Conservation (phyloP, 2,113 vertebrate species). For the Xiphophorus couchianus region DNA sequence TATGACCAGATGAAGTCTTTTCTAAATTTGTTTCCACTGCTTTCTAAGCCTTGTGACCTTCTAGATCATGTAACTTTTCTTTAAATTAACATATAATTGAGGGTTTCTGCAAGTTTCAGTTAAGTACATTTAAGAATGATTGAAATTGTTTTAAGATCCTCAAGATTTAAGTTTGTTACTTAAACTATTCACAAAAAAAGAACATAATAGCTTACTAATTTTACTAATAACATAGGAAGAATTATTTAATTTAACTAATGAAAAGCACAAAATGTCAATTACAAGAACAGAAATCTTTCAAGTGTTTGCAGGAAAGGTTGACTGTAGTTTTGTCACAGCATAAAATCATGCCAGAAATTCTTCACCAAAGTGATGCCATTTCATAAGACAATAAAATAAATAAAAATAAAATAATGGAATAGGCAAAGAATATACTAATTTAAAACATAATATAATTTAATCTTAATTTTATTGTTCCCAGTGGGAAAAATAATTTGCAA, state of each 20-base stretch:
- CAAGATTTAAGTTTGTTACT: conserved; percentile 33
- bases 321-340: too few species aligned
- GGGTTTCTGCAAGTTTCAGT: too few species aligned
- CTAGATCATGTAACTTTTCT: conserved; percentile 36
- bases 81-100: too few species aligned
- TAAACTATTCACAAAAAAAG: neutral
- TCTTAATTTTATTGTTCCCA: neutral
- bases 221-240: too few species aligned
- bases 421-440: neutral
- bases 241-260: too few species aligned
- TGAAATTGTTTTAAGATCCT: conserved; percentile 13
- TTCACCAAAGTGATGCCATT: neutral
- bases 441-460: neutral
- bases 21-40: neutral
- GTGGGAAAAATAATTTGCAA: neutral
- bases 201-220: too few species aligned
- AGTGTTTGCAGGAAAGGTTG: too few species aligned
- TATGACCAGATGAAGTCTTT: neutral
- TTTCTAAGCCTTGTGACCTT: conserved; percentile 59
- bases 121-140: too few species aligned
- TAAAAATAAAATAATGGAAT: neutral
- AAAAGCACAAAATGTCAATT: too few species aligned
- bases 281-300: too few species aligned
- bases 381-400: neutral
- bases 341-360: too few species aligned